Conservation (phyloP, 37 sponge, comb jelly and placozoan genomes). For the Oopsacas minuta region DNA sequence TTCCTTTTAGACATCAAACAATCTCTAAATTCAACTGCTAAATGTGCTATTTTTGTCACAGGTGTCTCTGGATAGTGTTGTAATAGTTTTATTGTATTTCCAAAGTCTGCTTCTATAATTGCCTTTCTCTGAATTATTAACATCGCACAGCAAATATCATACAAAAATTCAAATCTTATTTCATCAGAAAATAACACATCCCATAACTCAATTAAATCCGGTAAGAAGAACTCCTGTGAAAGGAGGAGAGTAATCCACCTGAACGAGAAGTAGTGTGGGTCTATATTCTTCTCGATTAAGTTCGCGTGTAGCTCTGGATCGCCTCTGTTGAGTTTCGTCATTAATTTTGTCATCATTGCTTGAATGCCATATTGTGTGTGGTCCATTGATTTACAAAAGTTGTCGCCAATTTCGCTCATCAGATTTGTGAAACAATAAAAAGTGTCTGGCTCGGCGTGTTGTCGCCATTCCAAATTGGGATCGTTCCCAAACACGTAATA, state of each 20-base stretch:
- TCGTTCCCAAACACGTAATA: slow-evolving; percentile 85
- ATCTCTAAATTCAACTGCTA: neutral
- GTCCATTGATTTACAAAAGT: slow-evolving; percentile 80
- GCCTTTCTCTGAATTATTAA: slow-evolving; percentile 36
- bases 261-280: slow-evolving; percentile 72
- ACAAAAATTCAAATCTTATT: slow-evolving; percentile 65
- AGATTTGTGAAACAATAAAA: slow-evolving; percentile 91
- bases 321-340: slow-evolving; percentile 36
- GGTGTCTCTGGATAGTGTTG: neutral
- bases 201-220: slow-evolving; percentile 86
- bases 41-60: neutral
- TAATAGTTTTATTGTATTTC: neutral
- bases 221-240: slow-evolving; percentile 88
- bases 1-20: neutral
- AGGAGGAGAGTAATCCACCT: slow-evolving; percentile 88
- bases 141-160: slow-evolving; percentile 81
- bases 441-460: slow-evolving; percentile 85
- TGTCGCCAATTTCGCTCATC: slow-evolving; percentile 89
- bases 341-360: slow-evolving; percentile 52
- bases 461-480: slow-evolving; percentile 58
- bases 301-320: slow-evolving; percentile 43
- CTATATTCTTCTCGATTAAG: slow-evolving; percentile 36
- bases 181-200: slow-evolving; percentile 68
- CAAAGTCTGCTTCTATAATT: neutral
- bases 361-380: slow-evolving; percentile 64